These are phyloP conservation scores for Ennomos fuscantarius DNA, from an alignment of 2,888 invertebrate genomes.

Conservation along the genomic window DNA sequence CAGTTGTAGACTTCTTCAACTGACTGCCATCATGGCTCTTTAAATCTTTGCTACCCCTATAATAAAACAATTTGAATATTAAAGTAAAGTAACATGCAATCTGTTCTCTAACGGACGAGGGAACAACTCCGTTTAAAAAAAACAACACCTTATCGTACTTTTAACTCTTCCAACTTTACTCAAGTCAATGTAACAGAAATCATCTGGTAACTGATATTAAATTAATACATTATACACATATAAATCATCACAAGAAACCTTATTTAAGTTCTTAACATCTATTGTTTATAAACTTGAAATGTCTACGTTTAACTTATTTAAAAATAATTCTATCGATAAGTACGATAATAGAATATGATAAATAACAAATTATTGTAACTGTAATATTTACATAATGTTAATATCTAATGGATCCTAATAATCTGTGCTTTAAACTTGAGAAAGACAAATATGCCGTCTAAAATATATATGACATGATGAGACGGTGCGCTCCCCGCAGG, in stretches of 20 bases:
- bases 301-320: slow-evolving; percentile 76
- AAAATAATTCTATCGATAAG: slow-evolving; percentile 79
- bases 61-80: slow-evolving; percentile 58
- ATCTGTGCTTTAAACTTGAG: slow-evolving; percentile 73
- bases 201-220: slow-evolving; percentile 81
- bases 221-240: slow-evolving; percentile 79
- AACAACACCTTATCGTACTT: slow-evolving; percentile 76
- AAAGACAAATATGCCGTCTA: slow-evolving; percentile 70
- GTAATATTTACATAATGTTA: slow-evolving; percentile 76
- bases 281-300: slow-evolving; percentile 74
- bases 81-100: slow-evolving; percentile 45
- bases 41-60: slow-evolving; percentile 72
- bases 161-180: slow-evolving; percentile 79
- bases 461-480: slow-evolving; percentile 52
- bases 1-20: slow-evolving; percentile 38
- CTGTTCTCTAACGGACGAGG: slow-evolving; percentile 57
- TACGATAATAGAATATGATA: slow-evolving; percentile 79
- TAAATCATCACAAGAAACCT: slow-evolving; percentile 75
- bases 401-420: slow-evolving; percentile 73
- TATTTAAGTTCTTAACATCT: slow-evolving; percentile 65
- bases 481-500: slow-evolving; percentile 30
- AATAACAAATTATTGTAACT: slow-evolving; percentile 79
- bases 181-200: slow-evolving; percentile 80
- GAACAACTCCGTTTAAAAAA: slow-evolving; percentile 67
- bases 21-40: slow-evolving; percentile 51